These are phyloP conservation scores for Rotaria macrura DNA, from an alignment of 2,888 invertebrate species.

Conservation along the genomic window DNA sequence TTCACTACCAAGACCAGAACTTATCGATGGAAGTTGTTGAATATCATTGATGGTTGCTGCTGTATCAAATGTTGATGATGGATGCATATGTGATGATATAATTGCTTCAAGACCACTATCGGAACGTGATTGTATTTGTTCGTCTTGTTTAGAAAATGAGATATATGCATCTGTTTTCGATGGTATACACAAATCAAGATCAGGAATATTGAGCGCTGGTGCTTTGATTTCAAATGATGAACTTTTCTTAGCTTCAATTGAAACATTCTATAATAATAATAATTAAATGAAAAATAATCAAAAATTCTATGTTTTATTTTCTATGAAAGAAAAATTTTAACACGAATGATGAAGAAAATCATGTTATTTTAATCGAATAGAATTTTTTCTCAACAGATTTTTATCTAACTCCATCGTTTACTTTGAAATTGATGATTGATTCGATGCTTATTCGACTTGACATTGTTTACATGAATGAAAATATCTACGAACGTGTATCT, in stretches of 20 bases:
- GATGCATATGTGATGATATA: not conserved
- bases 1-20: conserved; percentile 6
- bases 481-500: too few relatives aligned
- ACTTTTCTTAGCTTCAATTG: not conserved
- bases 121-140: not conserved
- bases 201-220: not conserved
- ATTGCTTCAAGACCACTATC: conserved; percentile 11
- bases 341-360: too few relatives aligned
- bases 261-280: too few relatives aligned
- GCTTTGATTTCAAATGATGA: not conserved
- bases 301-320: too few relatives aligned
- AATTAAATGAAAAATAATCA: not conserved
- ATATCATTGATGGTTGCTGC: not conserved
- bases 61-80: conserved; percentile 11
- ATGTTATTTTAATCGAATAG: too few relatives aligned
- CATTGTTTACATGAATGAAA: too few relatives aligned
- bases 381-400: too few relatives aligned
- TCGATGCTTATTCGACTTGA: too few relatives aligned
- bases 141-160: not conserved
- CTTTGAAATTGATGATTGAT: too few relatives aligned
- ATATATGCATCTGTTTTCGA: not conserved
- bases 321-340: too few relatives aligned
- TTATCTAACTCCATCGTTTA: too few relatives aligned
- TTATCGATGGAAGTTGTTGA: not conserved
- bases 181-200: not conserved